A percentile compares a stretch with the other conserved stretches of the same genome.
Conservation (phyloP, 92 coral and sea anemone genomes). For the Zoanthus sociatus region DNA sequence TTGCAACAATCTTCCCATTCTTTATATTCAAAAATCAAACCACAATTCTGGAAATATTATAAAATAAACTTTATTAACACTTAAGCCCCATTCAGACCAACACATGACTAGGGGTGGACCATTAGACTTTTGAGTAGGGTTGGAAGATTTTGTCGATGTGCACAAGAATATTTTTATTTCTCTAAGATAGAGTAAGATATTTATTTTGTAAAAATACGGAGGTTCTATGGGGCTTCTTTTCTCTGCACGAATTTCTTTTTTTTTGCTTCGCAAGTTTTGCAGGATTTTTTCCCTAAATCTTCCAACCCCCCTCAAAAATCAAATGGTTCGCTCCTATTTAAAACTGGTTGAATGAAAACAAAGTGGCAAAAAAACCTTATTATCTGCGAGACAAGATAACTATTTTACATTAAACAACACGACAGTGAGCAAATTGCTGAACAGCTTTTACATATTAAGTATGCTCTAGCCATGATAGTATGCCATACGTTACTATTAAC, state of each 20-base stretch:
- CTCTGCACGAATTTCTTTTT: not conserved
- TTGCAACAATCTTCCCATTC: slow-evolving; percentile 11
- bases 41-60: not conserved
- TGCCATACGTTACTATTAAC: not conserved
- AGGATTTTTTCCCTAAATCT: not conserved
- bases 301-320: slow-evolving; percentile 5
- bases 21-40: not conserved
- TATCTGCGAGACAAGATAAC: slow-evolving; percentile 4
- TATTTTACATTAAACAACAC: not conserved
- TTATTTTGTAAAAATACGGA: slow-evolving; percentile 7
- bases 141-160: not conserved
- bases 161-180: not conserved
- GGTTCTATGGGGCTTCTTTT: not conserved
- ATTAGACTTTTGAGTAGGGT: no score
- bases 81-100: not conserved
- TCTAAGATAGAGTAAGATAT: not conserved
- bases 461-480: slow-evolving; percentile 1
- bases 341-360: slow-evolving; percentile 3
- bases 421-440: slow-evolving; percentile 4
- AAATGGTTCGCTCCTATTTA: not conserved
- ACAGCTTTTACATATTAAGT: slow-evolving; percentile 14
- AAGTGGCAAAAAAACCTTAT: slow-evolving; percentile 1
- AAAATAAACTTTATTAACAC: not conserved
- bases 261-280: not conserved
- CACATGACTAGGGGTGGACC: not conserved